Base-by-base conservation (phyloP, 2,888 invertebrate genomes). In the Drosophila austrosaltans region DNA sequence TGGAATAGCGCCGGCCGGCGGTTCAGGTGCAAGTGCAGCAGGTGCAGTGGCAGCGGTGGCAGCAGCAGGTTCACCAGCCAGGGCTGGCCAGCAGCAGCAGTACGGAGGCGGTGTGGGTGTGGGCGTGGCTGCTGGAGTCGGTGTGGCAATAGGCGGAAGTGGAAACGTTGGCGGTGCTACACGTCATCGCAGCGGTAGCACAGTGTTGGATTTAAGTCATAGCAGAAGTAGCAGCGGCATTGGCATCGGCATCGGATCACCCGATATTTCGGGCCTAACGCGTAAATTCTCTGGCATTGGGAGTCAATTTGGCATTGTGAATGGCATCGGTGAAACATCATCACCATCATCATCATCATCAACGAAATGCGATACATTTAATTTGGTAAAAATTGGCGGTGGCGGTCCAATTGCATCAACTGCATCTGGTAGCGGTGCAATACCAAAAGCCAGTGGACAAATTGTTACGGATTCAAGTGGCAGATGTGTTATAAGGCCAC, bases 51-150 rank as follows among this genome's bases (percentile, higher is more conserved):
- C 86, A 76, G 76, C 79, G 74, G 72, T 69, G 77, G 87, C 74
- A 76, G 87, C 87, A 89, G 69, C 77, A 73, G 84, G 89, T 73
- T 87, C 84, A 75, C 89, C 84, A 69, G 89, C 84, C 77, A 77
- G 82, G 63, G 79, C 79, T 85, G 82, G 82, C 86, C 87, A 86
- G 81, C 81, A 81, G 75, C 76, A 82, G 69, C 75, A 69, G 59
- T 54, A 67, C 48, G 69, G 53, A 12, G 79, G 69, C 63, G 76
- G 62, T 44, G 71, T 59, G 20, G 65, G 65, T 54, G 63, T 68
- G 58, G 72, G 71, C 48, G 65, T 65, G 28, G 80, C 69, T 39
- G 63, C 56, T 56, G 73, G 74, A 57, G 78, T 75, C 70, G 75
- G 69, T 75, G 82, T 62, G 48, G 72, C 64, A 64, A 36, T 57